phyloP scores from a whole-genome alignment of 2,113 vertebrate genomes.

The Corythoichthys intestinalis region DNA sequence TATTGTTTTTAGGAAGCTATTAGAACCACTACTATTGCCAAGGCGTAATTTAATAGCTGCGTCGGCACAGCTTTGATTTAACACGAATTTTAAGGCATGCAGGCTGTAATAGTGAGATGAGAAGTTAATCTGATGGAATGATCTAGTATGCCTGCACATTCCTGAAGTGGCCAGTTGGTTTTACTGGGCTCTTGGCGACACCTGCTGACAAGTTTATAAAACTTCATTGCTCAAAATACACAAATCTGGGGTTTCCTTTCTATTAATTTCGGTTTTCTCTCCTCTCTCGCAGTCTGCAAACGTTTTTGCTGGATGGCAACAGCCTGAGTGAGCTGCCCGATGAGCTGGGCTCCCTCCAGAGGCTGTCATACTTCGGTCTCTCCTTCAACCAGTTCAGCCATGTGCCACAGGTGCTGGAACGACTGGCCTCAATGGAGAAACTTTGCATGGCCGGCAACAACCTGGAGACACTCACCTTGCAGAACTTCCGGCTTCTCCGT shows the following conservation, averaged over 20 bases:
- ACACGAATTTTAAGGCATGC: conserved; percentile 19
- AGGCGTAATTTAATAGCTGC: neutral
- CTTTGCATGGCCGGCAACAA: conserved; percentile 96
- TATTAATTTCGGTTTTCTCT: neutral
- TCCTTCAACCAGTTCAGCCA: conserved; percentile 93
- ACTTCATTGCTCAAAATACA: neutral
- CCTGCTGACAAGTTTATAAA: conserved; percentile 41
- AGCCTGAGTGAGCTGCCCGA: conserved; percentile 83
- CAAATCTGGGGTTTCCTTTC: neutral
- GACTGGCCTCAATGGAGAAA: conserved; percentile 84
- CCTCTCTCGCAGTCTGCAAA: conserved; percentile 82
- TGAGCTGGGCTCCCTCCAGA: conserved; percentile 84
- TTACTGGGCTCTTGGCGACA: conserved; percentile 42
- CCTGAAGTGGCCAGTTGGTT: conserved; percentile 50
- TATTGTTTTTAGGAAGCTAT: neutral
- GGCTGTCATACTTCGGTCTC: conserved; percentile 86
- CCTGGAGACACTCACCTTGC: conserved; percentile 78
- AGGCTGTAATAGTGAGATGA: conserved; percentile 24
- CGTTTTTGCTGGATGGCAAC: conserved; percentile 93
- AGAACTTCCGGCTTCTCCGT: conserved; percentile 83
- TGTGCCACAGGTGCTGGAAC: conserved; percentile 88
- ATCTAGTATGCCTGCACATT: conserved; percentile 58
- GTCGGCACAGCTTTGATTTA: conserved; percentile 7
- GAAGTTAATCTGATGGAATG: conserved; percentile 56
- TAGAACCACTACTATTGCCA: neutral